Base-by-base conservation (phyloP, 2,888 invertebrate genomes). In the Aethes cnicana region DNA sequence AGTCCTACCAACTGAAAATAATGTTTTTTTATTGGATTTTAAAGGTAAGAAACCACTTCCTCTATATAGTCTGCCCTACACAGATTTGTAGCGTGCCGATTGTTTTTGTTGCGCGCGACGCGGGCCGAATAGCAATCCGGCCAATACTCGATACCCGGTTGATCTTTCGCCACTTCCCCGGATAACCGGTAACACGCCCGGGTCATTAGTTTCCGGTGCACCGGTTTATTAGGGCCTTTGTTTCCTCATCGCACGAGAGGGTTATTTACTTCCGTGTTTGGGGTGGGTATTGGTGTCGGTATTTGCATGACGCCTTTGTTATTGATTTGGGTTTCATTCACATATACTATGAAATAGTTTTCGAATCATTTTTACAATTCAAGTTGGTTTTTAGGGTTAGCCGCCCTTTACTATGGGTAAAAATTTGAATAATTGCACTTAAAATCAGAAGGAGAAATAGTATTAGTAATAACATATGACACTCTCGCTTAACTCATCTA, bases 51-150 rank as follows among this genome's bases (percentile, higher is more conserved):
- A 4, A 18, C 25, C 32, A 52, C 52, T 52, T 2, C 2, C 2
- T 5, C 66, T 67, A 63, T 61, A 62, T 63, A 66, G 67, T 62
- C 44, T 53, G 46, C 63, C 55, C 49, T 58, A 59, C 58, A 68
- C 78, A 74, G 78, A 84, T 84, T 84, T 81, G 85, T 84, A 78
- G 74, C 77, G 79, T 82, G 84, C 76, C 81, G 81, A 84, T 85
- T 80, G 78, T 79, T 80, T 79, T 77, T 73, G 74, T 64, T 61
- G 61, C 58, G 17, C 32, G n/a, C 36, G 30, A 39, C 55, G 57
- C 23, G 55, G 35, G 16, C 25, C 14, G 57, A 47, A 50, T 56
- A 12, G 16, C 44, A 49, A 56, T 55, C 36, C 23, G 18, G 39
- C 43, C 53, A 23, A 55, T 55, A 47, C 25, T 21, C 52, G 18